Base-by-base conservation (phyloP, 2,888 invertebrate species). In the Vesta saturnalis region DNA sequence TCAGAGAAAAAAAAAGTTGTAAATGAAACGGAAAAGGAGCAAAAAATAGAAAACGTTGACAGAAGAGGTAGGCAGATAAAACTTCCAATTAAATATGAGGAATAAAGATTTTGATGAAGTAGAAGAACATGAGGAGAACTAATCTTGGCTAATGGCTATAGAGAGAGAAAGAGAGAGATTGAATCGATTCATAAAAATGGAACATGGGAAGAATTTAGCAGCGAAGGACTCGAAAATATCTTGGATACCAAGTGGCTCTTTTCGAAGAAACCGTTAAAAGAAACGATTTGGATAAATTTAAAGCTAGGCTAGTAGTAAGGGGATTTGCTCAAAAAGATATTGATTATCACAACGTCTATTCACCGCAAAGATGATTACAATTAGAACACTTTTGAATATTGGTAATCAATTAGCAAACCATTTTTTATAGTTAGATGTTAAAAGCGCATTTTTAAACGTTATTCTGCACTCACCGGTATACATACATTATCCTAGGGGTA, bases 381-480 rank as follows among this genome's bases (percentile, higher is more conserved):
- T 61, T 16, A 47, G 61, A 18, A 49, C 23, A 21, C 19, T 61
- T 22, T 22, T 61, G 23, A 52, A 47, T 23, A 15, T 61, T 18
- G 52, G 49, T 16, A 19, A 21, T 23, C 43, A 60, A 60, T 46
- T 16, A 8, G 23, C n/a, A n/a, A n/a, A n/a, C n/a, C n/a, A n/a
- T 43, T 43, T 10, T 43, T 49, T 47, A 10, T 62, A 65, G 57
- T 14, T 65, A 1, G 68, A 64, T 57, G 16, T 69, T 14, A 46
- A 46, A 22, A 64, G 46, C 14, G 49, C 63, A 0, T 71, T 66
- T 49, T 39, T 69, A 18, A 66, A 71, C 63, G 67, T 60, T n/a
- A 63, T 23, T 15, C 23, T 71, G 15, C 23, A 43, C 18, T 39
- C 46, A 5, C 56, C 66, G 15, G 54, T 21, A 16, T 54, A 23